phyloP scores from a whole-genome alignment of 64 coral and sea anemone species.

The Dendrophyllia cribrosa region DNA sequence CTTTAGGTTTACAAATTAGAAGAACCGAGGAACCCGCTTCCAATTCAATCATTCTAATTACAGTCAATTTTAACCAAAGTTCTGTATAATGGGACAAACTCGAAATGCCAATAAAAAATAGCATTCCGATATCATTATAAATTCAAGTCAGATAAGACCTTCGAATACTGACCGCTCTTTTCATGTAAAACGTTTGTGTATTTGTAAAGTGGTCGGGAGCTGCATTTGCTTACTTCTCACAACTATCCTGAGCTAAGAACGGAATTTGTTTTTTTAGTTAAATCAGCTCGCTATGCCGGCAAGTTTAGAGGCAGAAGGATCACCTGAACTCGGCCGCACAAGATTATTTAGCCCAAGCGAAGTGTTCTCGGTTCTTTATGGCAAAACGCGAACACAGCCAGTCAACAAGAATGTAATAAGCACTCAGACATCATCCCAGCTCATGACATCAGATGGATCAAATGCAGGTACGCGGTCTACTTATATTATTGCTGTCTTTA shows the following conservation, averaged over 20 bases:
- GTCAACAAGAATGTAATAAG: not conserved
- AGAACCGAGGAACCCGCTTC: too few relatives aligned
- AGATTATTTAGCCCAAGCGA: constrained; percentile 16
- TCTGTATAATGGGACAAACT: too few relatives aligned
- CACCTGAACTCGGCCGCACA: not conserved
- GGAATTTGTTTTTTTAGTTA: constrained; percentile 3
- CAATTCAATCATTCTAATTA: not conserved
- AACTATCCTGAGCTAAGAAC: not conserved
- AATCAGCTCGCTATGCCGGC: constrained; percentile 26
- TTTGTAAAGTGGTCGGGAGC: not conserved
- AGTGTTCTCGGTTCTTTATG: constrained; percentile 30
- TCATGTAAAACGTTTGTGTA: not conserved
- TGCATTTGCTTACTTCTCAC: not conserved
- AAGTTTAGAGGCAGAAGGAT: not conserved
- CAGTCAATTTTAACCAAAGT: not conserved
- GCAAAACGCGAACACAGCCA: not conserved
- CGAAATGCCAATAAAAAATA: too few relatives aligned
- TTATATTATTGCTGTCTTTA: not conserved
- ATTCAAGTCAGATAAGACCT: too few relatives aligned
- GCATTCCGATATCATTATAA: too few relatives aligned
- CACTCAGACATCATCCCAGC: not conserved
- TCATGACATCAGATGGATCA: not conserved
- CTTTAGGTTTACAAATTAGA: too few relatives aligned
- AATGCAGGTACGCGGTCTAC: not conserved
- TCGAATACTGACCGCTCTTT: too few relatives aligned